Conservation (phyloP, 2,888 invertebrate species). For the Pollenia amentaria region DNA sequence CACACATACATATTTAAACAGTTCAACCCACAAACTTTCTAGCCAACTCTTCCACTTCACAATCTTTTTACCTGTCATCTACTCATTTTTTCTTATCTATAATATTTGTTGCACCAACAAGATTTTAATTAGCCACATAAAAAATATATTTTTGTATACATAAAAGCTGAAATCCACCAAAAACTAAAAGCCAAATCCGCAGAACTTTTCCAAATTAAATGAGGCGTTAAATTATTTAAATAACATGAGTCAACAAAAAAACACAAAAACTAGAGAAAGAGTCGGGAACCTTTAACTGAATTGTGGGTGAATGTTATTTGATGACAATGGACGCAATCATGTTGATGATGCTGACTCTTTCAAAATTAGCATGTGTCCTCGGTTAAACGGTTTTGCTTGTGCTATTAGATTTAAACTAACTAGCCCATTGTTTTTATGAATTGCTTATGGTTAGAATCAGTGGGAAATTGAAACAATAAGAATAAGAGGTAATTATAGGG, state of each 20-base stretch:
- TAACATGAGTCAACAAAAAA: neutral
- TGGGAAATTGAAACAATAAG: neutral
- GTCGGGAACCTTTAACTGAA: conserved; percentile 23
- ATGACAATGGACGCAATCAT: neutral
- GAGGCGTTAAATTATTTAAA: conserved; percentile 55
- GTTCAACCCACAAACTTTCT: neutral
- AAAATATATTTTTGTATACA: neutral
- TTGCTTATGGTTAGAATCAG: neutral
- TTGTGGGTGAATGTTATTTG: neutral
- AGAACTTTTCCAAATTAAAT: conserved; percentile 42
- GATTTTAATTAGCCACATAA: neutral
- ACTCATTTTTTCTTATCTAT: neutral
- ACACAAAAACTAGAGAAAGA: neutral
- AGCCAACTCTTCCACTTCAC: neutral
- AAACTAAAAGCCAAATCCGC: conserved; percentile 10
- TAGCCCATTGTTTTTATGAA: neutral
- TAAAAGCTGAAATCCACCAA: neutral
- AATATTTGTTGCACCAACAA: neutral
- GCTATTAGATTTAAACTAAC: neutral
- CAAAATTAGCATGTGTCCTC: neutral
- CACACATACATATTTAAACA: neutral
- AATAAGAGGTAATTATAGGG: neutral
- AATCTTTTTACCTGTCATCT: neutral
- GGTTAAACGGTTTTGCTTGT: neutral
- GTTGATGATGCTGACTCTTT: conserved; percentile 21